phyloP scores from a whole-genome alignment of 2,888 invertebrate species.

The Noctua janthe region DNA sequence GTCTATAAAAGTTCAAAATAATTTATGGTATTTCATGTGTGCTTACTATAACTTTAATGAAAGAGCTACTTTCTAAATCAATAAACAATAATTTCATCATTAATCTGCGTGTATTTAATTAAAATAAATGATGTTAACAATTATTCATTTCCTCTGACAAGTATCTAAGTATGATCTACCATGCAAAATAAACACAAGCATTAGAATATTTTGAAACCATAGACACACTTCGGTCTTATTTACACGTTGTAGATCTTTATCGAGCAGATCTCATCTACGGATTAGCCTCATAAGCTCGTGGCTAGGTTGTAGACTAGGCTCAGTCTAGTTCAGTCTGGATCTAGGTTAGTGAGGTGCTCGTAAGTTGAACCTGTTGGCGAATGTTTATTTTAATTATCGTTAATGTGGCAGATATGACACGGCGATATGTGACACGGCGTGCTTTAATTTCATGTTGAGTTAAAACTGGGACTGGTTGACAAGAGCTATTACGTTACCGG shows the following conservation, averaged over 20 bases:
- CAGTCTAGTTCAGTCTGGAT: constrained; percentile 34
- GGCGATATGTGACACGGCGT: too few species aligned
- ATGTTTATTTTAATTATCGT: constrained; percentile 54
- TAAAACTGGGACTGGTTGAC: neutral
- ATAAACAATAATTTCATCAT: neutral
- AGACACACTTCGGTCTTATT: constrained; percentile 41
- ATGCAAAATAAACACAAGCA: constrained; percentile 33
- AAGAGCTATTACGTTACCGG: neutral
- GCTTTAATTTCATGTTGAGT: constrained; percentile 28
- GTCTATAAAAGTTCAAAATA: neutral
- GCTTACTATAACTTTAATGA: neutral
- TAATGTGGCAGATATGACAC: constrained; percentile 43
- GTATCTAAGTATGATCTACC: too few species aligned
- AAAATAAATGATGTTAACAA: neutral
- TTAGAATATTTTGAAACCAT: constrained; percentile 45
- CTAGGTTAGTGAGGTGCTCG: constrained; percentile 53
- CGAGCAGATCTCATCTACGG: constrained; percentile 47
- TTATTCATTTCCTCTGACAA: constrained; percentile 14
- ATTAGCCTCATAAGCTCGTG: constrained; percentile 34
- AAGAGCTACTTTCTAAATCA: neutral
- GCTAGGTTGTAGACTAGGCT: constrained; percentile 22
- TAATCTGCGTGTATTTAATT: neutral
- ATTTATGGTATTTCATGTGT: neutral
- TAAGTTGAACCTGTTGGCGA: constrained; percentile 43
- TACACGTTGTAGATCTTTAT: constrained; percentile 53